A percentile compares a stretch with the other conserved stretches of the same genome.
Evolutionary conservation across 2,888 invertebrate genomes (phyloP).

Genomic region (Eristalis arbustorum): DNA sequence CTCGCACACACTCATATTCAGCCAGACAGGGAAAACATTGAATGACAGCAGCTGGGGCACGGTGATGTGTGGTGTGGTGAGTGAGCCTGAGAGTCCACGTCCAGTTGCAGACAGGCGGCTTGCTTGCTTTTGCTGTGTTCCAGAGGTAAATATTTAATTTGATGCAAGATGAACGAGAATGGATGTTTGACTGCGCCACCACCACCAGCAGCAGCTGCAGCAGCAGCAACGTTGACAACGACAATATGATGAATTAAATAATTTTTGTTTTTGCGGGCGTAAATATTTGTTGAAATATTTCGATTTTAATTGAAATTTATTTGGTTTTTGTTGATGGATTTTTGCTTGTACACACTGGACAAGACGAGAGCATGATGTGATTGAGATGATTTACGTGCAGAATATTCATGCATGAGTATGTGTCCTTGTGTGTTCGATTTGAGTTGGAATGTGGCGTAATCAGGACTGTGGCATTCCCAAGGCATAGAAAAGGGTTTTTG

Average conservation of each 20-base stretch:
- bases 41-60: background rate
- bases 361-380: too few species aligned
- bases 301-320: conserved; percentile 64
- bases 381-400: background rate
- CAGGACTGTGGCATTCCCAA: too few species aligned
- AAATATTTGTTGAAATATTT: conserved; percentile 61
- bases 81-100: conserved; percentile 7
- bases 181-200: background rate
- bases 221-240: background rate
- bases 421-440: too few species aligned
- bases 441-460: too few species aligned
- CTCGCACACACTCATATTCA: background rate
- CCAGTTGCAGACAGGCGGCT: background rate
- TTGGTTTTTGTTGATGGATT: conserved; percentile 18
- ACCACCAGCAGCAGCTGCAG: too few species aligned
- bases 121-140: background rate
- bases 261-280: conserved; percentile 24
- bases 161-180: conserved; percentile 17
- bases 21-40: background rate
- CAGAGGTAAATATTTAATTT: conserved; percentile 56
- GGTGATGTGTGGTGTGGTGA: background rate
- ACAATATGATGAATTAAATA: conserved; percentile 43
- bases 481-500: too few species aligned
- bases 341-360: background rate
- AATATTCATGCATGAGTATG: too few species aligned